A percentile compares a stretch with the other conserved stretches of the same genome.
These are phyloP conservation scores for Pachypanchax playfairii DNA, from an alignment of 2,113 vertebrate genomes.

Conservation along the genomic window DNA sequence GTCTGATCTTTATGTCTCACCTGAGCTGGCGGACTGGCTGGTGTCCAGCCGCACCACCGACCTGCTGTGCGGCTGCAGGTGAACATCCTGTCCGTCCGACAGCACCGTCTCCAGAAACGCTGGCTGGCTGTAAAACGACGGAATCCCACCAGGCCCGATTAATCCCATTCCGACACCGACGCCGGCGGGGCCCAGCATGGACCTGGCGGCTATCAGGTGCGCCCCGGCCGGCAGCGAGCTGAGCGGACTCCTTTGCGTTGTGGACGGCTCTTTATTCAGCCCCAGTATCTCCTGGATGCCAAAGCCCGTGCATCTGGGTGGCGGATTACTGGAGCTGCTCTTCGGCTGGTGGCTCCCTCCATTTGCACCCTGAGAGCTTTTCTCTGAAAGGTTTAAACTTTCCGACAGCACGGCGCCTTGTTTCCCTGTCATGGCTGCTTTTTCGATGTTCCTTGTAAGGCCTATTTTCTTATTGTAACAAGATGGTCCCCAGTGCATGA, in stretches of 20 bases:
- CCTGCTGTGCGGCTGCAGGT: slow-evolving; percentile 88
- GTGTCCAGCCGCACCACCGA: slow-evolving; percentile 84
- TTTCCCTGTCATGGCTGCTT: slow-evolving; percentile 96
- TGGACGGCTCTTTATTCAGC: slow-evolving; percentile 92
- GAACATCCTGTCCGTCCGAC: slow-evolving; percentile 88
- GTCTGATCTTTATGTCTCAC: slow-evolving; percentile 64
- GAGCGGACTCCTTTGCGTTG: slow-evolving; percentile 83
- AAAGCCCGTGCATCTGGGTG: slow-evolving; percentile 93
- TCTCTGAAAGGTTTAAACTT: slow-evolving; percentile 82
- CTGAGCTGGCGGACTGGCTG: slow-evolving; percentile 93
- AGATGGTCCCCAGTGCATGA: slow-evolving; percentile 87
- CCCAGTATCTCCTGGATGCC: slow-evolving; percentile 98
- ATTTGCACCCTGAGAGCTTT: slow-evolving; percentile 73
- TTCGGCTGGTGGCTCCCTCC: slow-evolving; percentile 72
- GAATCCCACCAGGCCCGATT: slow-evolving; percentile 88
- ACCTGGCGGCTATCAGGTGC: slow-evolving; percentile 89
- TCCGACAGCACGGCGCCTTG: slow-evolving; percentile 85
- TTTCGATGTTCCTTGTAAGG: slow-evolving; percentile 66
- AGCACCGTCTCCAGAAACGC: slow-evolving; percentile 91
- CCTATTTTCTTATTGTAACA: slow-evolving; percentile 59
- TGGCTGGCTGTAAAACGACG: slow-evolving; percentile 93
- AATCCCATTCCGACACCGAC: slow-evolving; percentile 92
- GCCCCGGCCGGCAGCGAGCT: slow-evolving; percentile 87
- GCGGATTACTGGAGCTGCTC: slow-evolving; percentile 70
- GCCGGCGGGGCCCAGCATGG: slow-evolving; percentile 87